A percentile compares a stretch with the other conserved stretches of the same genome.
phyloP scores from a whole-genome alignment of 2,888 invertebrate genomes.

The Marasmarcha lunaedactyla region DNA sequence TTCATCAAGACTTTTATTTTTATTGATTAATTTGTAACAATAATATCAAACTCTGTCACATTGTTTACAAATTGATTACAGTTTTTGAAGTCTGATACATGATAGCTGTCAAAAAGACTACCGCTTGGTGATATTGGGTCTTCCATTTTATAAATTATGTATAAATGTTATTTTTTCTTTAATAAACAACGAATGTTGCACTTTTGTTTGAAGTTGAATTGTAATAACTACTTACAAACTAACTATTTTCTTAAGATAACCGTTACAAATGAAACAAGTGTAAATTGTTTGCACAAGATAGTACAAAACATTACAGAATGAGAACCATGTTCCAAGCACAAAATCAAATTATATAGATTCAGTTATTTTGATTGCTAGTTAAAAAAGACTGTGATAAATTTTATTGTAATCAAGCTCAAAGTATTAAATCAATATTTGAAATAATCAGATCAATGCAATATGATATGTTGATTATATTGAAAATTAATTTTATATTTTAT shows the following conservation, averaged over 20 bases:
- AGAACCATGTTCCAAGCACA: conserved; percentile 40
- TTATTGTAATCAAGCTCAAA: conserved; percentile 3
- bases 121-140: conserved; percentile 29
- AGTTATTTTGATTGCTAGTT: background rate
- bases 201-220: conserved; percentile 23
- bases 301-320: conserved; percentile 43
- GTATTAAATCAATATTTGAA: no score
- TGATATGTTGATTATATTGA: no score
- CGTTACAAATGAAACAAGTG: conserved; percentile 21
- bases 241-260: conserved; percentile 23
- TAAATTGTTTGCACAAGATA: conserved; percentile 48
- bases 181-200: conserved; percentile 27
- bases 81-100: conserved; percentile 43
- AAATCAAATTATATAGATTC: background rate
- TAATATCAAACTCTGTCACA: no score
- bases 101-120: conserved; percentile 22
- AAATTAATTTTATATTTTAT: conserved; percentile 13
- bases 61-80: background rate
- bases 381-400: conserved; percentile 42
- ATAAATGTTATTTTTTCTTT: conserved; percentile 18
- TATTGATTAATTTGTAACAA: no score
- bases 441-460: no score
- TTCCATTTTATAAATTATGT: conserved; percentile 24
- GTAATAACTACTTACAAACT: conserved; percentile 24
- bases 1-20: no score